Base-by-base conservation (phyloP, 2,113 vertebrate species). In the Perccottus glenii region DNA sequence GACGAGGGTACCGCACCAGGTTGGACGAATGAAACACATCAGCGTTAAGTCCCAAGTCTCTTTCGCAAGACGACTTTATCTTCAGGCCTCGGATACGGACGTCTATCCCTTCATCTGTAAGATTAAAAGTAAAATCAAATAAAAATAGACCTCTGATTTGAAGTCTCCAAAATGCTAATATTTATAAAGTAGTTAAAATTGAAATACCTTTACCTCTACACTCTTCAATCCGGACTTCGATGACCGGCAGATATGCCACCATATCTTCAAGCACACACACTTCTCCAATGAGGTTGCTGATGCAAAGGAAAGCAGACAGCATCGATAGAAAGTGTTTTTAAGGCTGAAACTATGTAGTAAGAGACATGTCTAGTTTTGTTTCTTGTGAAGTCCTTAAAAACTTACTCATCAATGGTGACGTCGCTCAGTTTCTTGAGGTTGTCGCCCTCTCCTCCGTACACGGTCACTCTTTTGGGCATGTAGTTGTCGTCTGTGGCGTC, bases 401-500 rank as follows among this genome's bases (percentile, higher is more conserved):
- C 96, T 93, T 87, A 98, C 98, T 98, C 97, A 50, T 98, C 98
- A 78, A 99, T 94, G 85, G 90, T 90, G 27, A 98, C 92, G 0
- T 98, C 96, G 0, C 93, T 98, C 79, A 96, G 89, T 70, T 98
- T 98, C 91, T 97, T 99, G 71, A 99, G 91, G 50, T 93, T 94
- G 85, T 98, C 96, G 12, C 94, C 94, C 72, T 98, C 96, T 0
- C 97, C 98, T 12, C 97, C 98, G 0, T 90, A 98, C 52, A 98
- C 95, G 0, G 95, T 93, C 0, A 98, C 92, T 32, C 94, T 85
- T 87, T 97, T 98, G 49, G 98, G 98, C 96, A 98, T 98, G 91
- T 98, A 99, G 88, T 97, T 98, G 84, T 98, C 96, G 16, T 99
- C 98, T 0, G 95, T 98, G 0, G 96, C 95, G 71, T 99, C 97